Base-by-base conservation (phyloP, 2,888 invertebrate species). In the Zootermopsis nevadensis region DNA sequence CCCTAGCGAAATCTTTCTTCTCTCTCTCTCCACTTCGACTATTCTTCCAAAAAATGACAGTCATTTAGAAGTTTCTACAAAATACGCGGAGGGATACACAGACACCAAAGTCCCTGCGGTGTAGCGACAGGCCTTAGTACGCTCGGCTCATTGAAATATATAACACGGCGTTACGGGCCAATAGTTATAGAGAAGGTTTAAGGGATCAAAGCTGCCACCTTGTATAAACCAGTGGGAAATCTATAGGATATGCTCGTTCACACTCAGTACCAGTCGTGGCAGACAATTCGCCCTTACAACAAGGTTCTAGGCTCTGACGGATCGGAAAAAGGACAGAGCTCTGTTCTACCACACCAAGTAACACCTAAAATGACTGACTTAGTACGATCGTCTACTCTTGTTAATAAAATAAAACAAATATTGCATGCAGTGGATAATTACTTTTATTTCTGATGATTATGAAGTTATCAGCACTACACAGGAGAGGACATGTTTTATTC, bases 161-260 rank as follows among this genome's bases (percentile, higher is more conserved):
- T 66, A 66, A 79, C 66, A 66, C 31, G 77, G 53, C 22, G 30
- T 53, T 30, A 77, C 42, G 60, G 79, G 60, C 79, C 35, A 35
- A 60, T 66, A 79, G 79, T 66, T 79, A 60, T 79, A 79, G 79
- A 79, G 60, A 66, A 79, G 79, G 79, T 66, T 79, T 79, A 79
- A 79, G 35, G 79, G 79, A 12, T 79, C 24, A 33, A 24, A 66
- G 66, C 60, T 79, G 79, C 60, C 79, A 79, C n/a, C 60, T 35
- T 66, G 19, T 79, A n/a, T 79, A 79, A 79, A 66, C 79, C 79
- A 60, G 60, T 55, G 19, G 35, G 66, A 79, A 66, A 79, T 79
- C 60, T 79, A 79, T 79, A 79, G 66, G 79, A 74, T 38, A n/a
- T 38, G 38, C 74, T 42, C 7, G 6, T 60, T 60, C 60, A 60